A percentile compares a stretch with the other conserved stretches of the same genome.
Conservation (phyloP, 2,113 vertebrate species). For the Tringa solitaria region DNA sequence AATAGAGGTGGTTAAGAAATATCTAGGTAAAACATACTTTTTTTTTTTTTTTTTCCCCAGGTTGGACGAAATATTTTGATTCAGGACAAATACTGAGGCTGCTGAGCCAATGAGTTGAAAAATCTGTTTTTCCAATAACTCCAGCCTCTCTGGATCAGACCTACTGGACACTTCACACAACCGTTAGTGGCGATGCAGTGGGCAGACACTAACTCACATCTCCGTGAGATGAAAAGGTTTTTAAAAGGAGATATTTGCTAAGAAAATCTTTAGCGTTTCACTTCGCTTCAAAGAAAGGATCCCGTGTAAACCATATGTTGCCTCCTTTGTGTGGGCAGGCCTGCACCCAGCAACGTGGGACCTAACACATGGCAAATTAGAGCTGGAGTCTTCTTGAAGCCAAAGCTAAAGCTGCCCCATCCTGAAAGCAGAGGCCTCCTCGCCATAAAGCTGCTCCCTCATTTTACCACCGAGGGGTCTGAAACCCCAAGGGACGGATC, state of each 20-base stretch:
- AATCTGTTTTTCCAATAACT: not conserved
- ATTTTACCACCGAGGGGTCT: not conserved
- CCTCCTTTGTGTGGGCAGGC: not conserved
- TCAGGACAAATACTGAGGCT: not conserved
- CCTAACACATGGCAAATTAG: not conserved
- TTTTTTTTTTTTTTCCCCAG: not conserved
- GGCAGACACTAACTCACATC: not conserved
- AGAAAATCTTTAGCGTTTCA: not conserved
- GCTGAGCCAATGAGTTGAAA: not conserved
- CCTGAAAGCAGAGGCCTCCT: not conserved
- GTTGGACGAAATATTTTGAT: not conserved
- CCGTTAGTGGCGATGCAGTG: not conserved
- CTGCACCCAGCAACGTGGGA: not conserved
- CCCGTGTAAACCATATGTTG: not conserved
- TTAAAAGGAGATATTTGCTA: not conserved
- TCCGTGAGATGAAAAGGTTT: not conserved
- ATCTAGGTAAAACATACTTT: not conserved
- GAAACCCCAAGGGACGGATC: not conserved
- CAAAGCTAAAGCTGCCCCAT: not conserved
- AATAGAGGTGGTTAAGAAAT: not conserved
- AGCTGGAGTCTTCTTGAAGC: not conserved
- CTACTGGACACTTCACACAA: not conserved
- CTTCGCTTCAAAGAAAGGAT: not conserved
- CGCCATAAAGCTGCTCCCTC: not conserved
- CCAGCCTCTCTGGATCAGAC: accelerated